phyloP scores from a whole-genome alignment of 30 jellyfish, hydroid and myxozoan species.

The Chrysaora quinquecirrha region DNA sequence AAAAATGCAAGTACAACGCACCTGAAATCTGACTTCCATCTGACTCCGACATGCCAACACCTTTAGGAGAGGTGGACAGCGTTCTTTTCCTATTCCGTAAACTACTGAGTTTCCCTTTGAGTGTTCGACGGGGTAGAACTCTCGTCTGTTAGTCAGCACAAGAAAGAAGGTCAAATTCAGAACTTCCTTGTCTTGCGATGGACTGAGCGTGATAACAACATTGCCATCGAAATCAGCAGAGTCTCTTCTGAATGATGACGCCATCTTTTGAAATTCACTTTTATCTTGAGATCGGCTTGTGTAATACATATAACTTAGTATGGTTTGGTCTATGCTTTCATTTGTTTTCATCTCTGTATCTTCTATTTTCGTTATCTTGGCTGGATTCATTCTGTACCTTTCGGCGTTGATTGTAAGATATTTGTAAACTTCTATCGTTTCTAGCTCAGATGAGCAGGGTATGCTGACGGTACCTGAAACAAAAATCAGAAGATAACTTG shows the following conservation, averaged over 20 bases:
- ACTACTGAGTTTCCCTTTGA: conserved; percentile 55
- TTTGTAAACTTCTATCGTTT: conserved; percentile 67
- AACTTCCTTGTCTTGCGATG: conserved; percentile 68
- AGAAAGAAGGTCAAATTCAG: conserved; percentile 78
- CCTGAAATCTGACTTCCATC: conserved; percentile 59
- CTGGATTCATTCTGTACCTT: conserved; percentile 59
- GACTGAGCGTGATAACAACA: conserved; percentile 74
- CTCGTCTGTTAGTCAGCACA: conserved; percentile 81
- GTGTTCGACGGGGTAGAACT: conserved; percentile 72
- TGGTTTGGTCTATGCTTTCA: conserved; percentile 44
- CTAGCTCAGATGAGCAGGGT: conserved; percentile 83
- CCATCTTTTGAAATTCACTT: conserved; percentile 74
- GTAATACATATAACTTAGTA: conserved; percentile 74
- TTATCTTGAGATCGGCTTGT: conserved; percentile 62
- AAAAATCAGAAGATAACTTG: too few relatives aligned
- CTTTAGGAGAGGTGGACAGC: conserved; percentile 55
- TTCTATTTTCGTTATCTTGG: conserved; percentile 51
- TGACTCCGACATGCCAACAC: conserved; percentile 27
- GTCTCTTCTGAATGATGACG: conserved; percentile 75
- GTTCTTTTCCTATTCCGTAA: conserved; percentile 78
- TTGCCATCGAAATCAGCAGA: conserved; percentile 91
- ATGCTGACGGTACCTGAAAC: conserved; percentile 82
- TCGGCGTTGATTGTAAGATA: conserved; percentile 83
- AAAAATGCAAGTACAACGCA: too few relatives aligned
- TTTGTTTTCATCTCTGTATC: conserved; percentile 26